Base-by-base conservation (phyloP, 2,113 vertebrate species). In the Felis catus region DNA sequence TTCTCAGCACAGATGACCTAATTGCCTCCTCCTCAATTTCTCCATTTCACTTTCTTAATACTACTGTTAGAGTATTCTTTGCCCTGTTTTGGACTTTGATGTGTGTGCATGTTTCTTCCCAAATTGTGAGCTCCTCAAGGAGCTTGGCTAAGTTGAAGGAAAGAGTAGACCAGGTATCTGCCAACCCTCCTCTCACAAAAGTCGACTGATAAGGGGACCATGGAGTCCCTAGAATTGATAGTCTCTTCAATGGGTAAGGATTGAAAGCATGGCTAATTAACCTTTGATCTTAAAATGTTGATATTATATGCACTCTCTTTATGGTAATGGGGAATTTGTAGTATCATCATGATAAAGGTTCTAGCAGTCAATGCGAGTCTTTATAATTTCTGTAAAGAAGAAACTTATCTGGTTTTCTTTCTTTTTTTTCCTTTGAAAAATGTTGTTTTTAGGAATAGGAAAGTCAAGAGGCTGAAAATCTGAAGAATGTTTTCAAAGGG, bases 401-500 rank as follows among this genome's bases (percentile, higher is more conserved):
- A 83, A 88, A 80, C 29, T 97, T 53, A 94, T 0, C n/a, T 41
- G 10, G 25, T 91, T 85, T 86, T 41, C 31, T 80, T 76, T 76
- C 39, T 45, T 45, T 78, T 27, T 74, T 74, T 74, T 74, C n/a
- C 89, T 88, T 96, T 97, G 9, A 45, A 45, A 45, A 61, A 9
- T 87, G 93, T 87, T 98, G 95, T 89, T 98, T 98, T 79, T 98
- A 99, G 99, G 99, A 99, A 97, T 99, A 99, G 96, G 98, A 97
- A 98, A 98, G 98, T 98, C 98, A 98, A 98, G 97, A 97, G 94
- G 92, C 98, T 96, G 96, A 99, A 98, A 98, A 97, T 98, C 98
- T 99, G 99, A 99, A 99, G 99, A 99, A 99, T 99, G 99, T 99
- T 99, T 99, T 99, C 99, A 84, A 99, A 99, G 98, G 98, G 99